Evolutionary conservation across 2,888 invertebrate genomes (phyloP), one percentile per base, ranked within the genome.

Genomic region (Dasysyrphus albostriatus): DNA sequence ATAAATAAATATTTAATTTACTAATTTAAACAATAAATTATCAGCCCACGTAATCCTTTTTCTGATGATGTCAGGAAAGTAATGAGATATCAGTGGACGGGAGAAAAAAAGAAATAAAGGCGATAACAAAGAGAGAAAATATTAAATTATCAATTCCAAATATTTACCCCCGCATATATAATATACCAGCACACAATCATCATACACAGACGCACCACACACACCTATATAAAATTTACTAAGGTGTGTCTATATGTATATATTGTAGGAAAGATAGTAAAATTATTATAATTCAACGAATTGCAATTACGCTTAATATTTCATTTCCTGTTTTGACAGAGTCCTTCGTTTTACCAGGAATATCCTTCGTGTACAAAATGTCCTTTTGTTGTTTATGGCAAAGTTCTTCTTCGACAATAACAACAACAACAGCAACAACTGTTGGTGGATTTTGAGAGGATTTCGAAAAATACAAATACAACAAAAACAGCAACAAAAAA

Each of bases 231-330:
- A n/a, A n/a, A n/a, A n/a, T n/a, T n/a, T n/a, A n/a, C n/a, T n/a
- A n/a, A n/a, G n/a, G n/a, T n/a, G n/a, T n/a, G n/a, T n/a, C n/a
- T n/a, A 3, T 5, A 47, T 16, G n/a, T n/a, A n/a, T 16, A 19
- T 56, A 7, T 32, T 29, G 12, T 42, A 61, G 24, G 9, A n/a
- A 51, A 12, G 24, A 69, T 44, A 70, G 63, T 32, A 16, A 34
- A 84, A 81, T 77, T 69, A 81, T 77, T 63, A 74, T 76, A 73
- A 81, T 84, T 84, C 44, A 72, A 51, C 65, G 72, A 77, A 85
- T 73, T 73, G 81, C 84, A 85, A 81, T 85, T 85, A 81, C 73
- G 77, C 61, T 85, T 85, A 81, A 85, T 85, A 85, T 69, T 85
- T 85, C 67, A 85, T 81, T 81, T 81, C 42, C 37, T 47, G 34